phyloP scores from a whole-genome alignment of 2,888 invertebrate species.

The Galerucella nymphaeae region DNA sequence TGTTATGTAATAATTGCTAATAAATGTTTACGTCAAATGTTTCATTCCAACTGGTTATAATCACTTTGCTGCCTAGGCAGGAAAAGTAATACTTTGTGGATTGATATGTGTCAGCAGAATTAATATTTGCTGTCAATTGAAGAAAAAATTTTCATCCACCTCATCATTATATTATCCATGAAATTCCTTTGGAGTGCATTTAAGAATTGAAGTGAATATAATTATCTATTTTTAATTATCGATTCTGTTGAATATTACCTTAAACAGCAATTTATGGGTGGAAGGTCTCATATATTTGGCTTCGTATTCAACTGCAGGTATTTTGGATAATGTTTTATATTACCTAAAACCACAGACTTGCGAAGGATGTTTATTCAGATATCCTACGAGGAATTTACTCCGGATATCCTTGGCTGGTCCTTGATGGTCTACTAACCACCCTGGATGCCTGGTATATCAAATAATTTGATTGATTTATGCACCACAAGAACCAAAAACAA shows the following conservation, averaged over 20 bases:
- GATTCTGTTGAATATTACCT: too few relatives aligned
- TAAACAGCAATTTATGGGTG: background rate
- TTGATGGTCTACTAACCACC: constrained; percentile 18
- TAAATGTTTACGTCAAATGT: too few relatives aligned
- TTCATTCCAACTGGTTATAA: too few relatives aligned
- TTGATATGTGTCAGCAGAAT: too few relatives aligned
- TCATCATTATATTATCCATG: too few relatives aligned
- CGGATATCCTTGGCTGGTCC: constrained; percentile 28
- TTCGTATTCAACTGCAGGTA: background rate
- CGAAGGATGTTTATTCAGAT: constrained; percentile 14
- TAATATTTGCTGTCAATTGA: too few relatives aligned
- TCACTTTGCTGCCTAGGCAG: too few relatives aligned
- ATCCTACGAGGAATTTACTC: constrained; percentile 22
- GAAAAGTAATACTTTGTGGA: too few relatives aligned
- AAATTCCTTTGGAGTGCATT: too few relatives aligned
- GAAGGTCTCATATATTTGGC: background rate
- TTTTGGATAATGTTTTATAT: background rate
- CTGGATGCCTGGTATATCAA: constrained; percentile 36
- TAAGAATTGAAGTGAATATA: too few relatives aligned
- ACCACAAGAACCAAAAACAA: constrained; percentile 42
- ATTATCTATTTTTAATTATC: too few relatives aligned
- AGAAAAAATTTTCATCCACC: background rate
- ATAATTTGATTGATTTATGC: constrained; percentile 43
- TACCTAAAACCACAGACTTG: background rate
- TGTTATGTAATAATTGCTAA: too few relatives aligned